Base-by-base conservation (phyloP, 1,140 invertebrate species). In the Drosophila athabasca region DNA sequence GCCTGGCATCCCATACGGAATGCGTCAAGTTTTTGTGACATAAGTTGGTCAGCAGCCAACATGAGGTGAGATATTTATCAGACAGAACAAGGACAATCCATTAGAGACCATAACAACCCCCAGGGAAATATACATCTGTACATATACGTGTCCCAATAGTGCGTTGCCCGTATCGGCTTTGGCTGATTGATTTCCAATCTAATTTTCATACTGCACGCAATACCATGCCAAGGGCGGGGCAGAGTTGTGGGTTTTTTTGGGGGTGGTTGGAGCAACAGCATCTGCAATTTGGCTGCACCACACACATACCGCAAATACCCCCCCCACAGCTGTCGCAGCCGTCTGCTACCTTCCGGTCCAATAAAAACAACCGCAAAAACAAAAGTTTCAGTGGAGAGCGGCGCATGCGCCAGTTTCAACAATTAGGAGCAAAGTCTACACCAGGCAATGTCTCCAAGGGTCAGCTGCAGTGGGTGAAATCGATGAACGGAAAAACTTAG, bases 401-500 rank as follows among this genome's bases (percentile, higher is more conserved):
- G 57, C 69, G 83, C 82, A 88, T 82, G 83, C 82, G 82, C 57
- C 19, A 39, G 35, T 4, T 11, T 9, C 35, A 39, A 39, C 3
- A 9, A 39, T 17, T 41, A n/a, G 31, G 6, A 44, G 35, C 35
- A 41, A 50, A 48, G 29, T 74, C 67, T 64, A 65, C 68, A 68
- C 50, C 17, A 15, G 6, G 3, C 11, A 7, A 49, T 51, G 41
- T 82, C 69, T 77, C 41, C 65, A 61, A 31, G 50, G 60, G 69
- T 82, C 78, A 87, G 77, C 82, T 88, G 83, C 74, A 75, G 31
- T 45, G 35, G 64, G 29, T 60, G 64, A 57, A 87, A 87, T 85
- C 78, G 78, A 85, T 85, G 68, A 39, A 39, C 58, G 48, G 51
- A 41, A 49, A 73, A 17, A 62, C 71, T 83, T 77, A 45, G 59